Conservation (phyloP, 1,140 invertebrate genomes). For the Stegodyphus dumicola region DNA sequence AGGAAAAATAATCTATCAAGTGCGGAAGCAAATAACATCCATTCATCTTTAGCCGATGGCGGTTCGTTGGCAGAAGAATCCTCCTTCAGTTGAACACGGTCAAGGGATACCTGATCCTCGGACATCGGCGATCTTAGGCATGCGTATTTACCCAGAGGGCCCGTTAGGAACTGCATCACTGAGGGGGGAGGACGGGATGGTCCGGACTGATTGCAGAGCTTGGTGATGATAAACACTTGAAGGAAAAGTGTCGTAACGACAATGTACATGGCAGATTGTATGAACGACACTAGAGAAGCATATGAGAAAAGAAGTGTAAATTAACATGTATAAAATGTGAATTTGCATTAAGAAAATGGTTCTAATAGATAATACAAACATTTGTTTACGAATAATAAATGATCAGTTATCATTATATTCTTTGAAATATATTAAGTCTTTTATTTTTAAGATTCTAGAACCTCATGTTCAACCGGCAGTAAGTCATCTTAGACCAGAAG, state of each 20-base stretch:
- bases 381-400: background rate
- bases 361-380: background rate
- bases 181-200: constrained; percentile 14
- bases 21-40: constrained; percentile 30
- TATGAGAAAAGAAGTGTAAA: background rate
- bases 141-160: constrained; percentile 21
- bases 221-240: constrained; percentile 43
- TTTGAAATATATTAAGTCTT: background rate
- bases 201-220: background rate
- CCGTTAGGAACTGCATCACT: background rate
- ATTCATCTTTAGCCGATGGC: constrained; percentile 16
- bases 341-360: background rate
- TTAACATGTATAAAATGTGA: background rate
- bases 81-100: constrained; percentile 36
- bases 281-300: constrained; percentile 36
- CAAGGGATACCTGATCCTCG: constrained; percentile 15
- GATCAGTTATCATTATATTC: background rate
- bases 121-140: constrained; percentile 1
- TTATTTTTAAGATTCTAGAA: too few relatives aligned
- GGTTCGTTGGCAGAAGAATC: constrained; percentile 9
- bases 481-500: too few relatives aligned
- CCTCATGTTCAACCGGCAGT: too few relatives aligned
- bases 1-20: constrained; percentile 34
- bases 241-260: constrained; percentile 14
- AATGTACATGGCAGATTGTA: constrained; percentile 34